phyloP scores from a whole-genome alignment of 2,797 vertebrate genomes.

The Merluccius polli region DNA sequence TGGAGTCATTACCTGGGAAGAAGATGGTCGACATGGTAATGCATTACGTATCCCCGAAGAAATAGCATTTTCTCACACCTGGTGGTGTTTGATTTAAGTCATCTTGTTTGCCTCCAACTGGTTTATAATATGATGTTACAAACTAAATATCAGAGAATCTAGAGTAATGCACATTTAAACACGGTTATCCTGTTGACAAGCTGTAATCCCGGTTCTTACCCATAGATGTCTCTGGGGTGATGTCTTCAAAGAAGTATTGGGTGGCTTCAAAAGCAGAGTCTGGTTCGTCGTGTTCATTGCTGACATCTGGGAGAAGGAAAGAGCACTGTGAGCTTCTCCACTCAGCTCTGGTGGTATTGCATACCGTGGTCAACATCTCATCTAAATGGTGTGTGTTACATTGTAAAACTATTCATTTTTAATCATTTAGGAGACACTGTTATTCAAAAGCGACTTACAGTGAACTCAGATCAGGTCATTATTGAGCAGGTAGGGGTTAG shows the following conservation, averaged over 20 bases:
- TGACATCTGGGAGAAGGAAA: slow-evolving; percentile 71
- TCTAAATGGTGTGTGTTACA: neutral
- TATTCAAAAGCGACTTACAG: no score
- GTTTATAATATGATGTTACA: neutral
- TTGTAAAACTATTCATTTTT: neutral
- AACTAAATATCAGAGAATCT: neutral
- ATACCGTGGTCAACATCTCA: neutral
- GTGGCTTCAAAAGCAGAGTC: slow-evolving; percentile 98
- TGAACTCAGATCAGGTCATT: neutral
- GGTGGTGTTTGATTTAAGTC: neutral
- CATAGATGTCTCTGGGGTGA: slow-evolving; percentile 88
- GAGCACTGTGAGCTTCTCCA: neutral
- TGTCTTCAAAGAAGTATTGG: slow-evolving; percentile 98
- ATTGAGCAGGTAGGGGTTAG: neutral
- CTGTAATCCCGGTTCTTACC: slow-evolving; percentile 68
- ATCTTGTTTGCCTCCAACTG: neutral
- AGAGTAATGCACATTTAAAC: neutral
- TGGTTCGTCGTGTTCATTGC: slow-evolving; percentile 87
- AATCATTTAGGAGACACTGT: neutral
- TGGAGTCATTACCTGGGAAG: slow-evolving; percentile 77
- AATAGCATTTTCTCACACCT: neutral
- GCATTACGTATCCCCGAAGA: neutral
- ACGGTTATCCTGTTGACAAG: neutral
- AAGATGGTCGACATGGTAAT: neutral
- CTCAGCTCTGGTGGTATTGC: neutral